phyloP scores from a whole-genome alignment of 37 sponge, comb jelly and placozoan genomes.

The Geodia barretti region DNA sequence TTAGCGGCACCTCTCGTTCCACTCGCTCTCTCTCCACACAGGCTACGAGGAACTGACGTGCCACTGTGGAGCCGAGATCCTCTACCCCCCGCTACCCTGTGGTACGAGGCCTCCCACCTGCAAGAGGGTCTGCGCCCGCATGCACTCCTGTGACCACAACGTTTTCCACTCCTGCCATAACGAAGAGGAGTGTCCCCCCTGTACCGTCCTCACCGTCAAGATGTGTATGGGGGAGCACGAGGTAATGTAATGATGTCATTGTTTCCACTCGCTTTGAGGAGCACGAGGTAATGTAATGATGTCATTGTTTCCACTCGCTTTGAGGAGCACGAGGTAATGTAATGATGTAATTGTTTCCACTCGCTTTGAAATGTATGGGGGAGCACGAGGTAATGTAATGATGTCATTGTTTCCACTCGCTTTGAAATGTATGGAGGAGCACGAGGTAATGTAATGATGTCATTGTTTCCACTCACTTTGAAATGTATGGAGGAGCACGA shows the following conservation, averaged over 20 bases:
- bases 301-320: too few relatives aligned
- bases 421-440: too few relatives aligned
- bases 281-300: too few relatives aligned
- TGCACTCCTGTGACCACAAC: slow-evolving; percentile 74
- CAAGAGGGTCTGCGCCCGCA: slow-evolving; percentile 59
- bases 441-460: too few relatives aligned
- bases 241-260: slow-evolving; percentile 35
- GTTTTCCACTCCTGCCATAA: slow-evolving; percentile 86
- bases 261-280: too few relatives aligned
- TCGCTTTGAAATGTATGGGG: slow-evolving; percentile 91
- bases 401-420: too few relatives aligned
- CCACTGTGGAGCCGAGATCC: slow-evolving; percentile 84
- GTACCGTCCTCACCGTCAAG: slow-evolving; percentile 74
- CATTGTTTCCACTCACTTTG: too few relatives aligned
- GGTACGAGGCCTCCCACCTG: slow-evolving; percentile 85
- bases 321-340: too few relatives aligned
- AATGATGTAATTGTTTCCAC: too few relatives aligned
- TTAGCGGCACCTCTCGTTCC: background rate
- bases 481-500: too few relatives aligned
- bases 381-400: slow-evolving; percentile 69
- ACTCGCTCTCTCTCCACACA: slow-evolving; percentile 1
- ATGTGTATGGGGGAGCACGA: slow-evolving; percentile 91
- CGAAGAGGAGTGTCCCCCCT: slow-evolving; percentile 87
- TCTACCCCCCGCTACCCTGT: slow-evolving; percentile 93
- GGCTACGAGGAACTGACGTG: slow-evolving; percentile 90